Evolutionary conservation across 2,888 invertebrate species (phyloP).

Genomic region (Zhuqinia jingwanae): DNA sequence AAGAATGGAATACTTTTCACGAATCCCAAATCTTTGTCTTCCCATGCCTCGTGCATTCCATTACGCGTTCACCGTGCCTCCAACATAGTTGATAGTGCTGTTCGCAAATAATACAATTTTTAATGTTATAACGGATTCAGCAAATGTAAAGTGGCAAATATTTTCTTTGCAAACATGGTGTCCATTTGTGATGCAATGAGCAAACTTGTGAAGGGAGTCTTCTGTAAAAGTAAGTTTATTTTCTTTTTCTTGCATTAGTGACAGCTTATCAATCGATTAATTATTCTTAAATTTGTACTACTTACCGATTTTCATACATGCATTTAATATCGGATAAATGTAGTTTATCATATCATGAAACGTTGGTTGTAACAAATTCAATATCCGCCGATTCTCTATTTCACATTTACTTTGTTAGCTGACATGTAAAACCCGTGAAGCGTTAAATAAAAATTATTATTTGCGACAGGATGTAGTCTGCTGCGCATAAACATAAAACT

Average conservation of each 20-base stretch:
- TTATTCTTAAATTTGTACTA: neutral
- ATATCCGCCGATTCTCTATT: too few species aligned
- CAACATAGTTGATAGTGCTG: conserved; percentile 1
- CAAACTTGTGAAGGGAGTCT: conserved; percentile 54
- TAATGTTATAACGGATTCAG: neutral
- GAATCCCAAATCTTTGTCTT: neutral
- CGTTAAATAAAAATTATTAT: too few species aligned
- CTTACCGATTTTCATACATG: neutral
- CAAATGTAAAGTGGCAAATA: neutral
- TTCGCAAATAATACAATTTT: neutral
- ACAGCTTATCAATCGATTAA: neutral
- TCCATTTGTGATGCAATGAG: conserved; percentile 60
- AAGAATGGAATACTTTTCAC: conserved; percentile 15
- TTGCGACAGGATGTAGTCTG: conserved; percentile 7
- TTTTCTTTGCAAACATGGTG: conserved; percentile 35
- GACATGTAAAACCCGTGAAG: too few species aligned
- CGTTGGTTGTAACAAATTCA: too few species aligned
- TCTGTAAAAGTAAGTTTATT: conserved; percentile 56
- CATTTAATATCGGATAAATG: too few species aligned
- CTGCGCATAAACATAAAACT: neutral
- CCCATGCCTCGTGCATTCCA: neutral
- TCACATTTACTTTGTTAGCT: too few species aligned
- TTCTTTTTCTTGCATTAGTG: neutral
- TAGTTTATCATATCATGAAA: too few species aligned
- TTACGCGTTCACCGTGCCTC: neutral